A percentile compares a stretch with the other conserved stretches of the same genome.
Evolutionary conservation across 2,888 invertebrate genomes (phyloP).

Genomic region (Cartodere bifasciata): DNA sequence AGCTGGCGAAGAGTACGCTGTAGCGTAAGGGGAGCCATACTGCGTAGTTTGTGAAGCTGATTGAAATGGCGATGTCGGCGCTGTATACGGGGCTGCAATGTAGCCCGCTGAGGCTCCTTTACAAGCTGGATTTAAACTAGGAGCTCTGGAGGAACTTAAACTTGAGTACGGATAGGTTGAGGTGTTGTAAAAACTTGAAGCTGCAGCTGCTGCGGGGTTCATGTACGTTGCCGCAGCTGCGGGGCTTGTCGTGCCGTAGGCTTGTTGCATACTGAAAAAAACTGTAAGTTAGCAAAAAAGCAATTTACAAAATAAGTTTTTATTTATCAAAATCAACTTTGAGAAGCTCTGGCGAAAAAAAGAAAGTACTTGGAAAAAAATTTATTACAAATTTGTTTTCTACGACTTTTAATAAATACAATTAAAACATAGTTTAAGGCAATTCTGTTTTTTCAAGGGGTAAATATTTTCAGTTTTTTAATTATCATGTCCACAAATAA

Average conservation of each 20-base stretch:
- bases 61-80: constrained; percentile 32
- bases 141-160: constrained; percentile 26
- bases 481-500: no score
- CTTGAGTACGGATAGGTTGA: constrained; percentile 37
- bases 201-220: constrained; percentile 25
- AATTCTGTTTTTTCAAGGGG: no score
- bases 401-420: no score
- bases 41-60: constrained; percentile 37
- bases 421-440: no score
- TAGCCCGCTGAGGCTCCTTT: constrained; percentile 45
- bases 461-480: no score
- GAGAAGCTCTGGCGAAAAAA: background rate
- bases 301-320: background rate
- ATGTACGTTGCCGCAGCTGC: constrained; percentile 28
- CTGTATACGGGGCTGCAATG: constrained; percentile 32
- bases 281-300: no score
- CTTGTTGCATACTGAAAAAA: constrained; percentile 36
- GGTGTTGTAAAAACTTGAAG: constrained; percentile 31
- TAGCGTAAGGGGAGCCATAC: constrained; percentile 37
- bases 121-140: constrained; percentile 42
- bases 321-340: no score
- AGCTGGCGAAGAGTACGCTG: constrained; percentile 39
- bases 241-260: constrained; percentile 32
- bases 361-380: constrained; percentile 1
- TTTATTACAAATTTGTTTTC: no score